These are phyloP conservation scores for Drosophila leonis DNA, from an alignment of 2,888 invertebrate species.

Conservation along the genomic window DNA sequence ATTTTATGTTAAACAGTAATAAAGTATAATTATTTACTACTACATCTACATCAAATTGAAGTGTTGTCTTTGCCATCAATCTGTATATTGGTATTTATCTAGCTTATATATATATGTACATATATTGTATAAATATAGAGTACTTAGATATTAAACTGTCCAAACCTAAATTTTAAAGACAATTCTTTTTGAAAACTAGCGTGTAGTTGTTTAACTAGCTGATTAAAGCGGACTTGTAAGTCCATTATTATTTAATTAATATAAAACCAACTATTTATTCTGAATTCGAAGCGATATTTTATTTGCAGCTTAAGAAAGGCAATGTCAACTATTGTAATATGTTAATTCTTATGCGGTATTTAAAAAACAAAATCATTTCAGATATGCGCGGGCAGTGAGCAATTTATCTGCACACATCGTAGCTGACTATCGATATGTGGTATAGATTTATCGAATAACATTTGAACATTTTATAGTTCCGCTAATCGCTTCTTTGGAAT, in stretches of 20 bases:
- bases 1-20: slow-evolving; percentile 10
- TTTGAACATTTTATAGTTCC: background rate
- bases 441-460: slow-evolving; percentile 1
- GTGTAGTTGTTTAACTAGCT: slow-evolving; percentile 9
- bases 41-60: slow-evolving; percentile 1
- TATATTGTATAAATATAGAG: slow-evolving; percentile 3
- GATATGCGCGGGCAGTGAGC: background rate
- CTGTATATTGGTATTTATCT: background rate
- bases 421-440: slow-evolving; percentile 12
- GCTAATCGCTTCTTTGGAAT: background rate
- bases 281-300: background rate
- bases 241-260: background rate
- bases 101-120: background rate
- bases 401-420: background rate
- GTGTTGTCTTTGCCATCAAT: background rate
- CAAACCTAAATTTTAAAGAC: slow-evolving; percentile 3
- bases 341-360: background rate
- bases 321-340: background rate
- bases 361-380: background rate
- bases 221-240: slow-evolving; percentile 10
- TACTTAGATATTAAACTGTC: slow-evolving; percentile 1
- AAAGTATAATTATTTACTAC: background rate
- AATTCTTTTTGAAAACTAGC: background rate
- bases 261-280: background rate
- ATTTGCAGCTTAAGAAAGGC: no score